phyloP scores from a whole-genome alignment of 2,888 invertebrate genomes.

The Lathronympha strigana region DNA sequence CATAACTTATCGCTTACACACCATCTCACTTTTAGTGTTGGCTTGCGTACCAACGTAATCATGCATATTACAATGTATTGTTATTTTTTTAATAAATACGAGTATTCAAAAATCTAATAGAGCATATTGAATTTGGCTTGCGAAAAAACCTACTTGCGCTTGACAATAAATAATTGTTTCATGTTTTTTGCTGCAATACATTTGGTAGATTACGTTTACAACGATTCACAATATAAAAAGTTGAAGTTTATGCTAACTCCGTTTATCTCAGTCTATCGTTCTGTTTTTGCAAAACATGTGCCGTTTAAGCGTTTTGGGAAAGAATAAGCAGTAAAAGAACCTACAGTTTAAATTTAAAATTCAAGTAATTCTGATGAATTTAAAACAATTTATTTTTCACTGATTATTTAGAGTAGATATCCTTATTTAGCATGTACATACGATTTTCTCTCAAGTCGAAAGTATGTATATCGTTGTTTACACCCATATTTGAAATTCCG shows the following conservation, averaged over 20 bases:
- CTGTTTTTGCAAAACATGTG: conserved; percentile 22
- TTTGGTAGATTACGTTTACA: conserved; percentile 10
- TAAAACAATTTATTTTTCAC: not conserved
- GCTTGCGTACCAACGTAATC: too few species aligned
- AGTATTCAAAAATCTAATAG: too few species aligned
- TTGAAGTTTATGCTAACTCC: conserved; percentile 17
- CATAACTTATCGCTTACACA: not conserved
- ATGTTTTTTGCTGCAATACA: conserved; percentile 12
- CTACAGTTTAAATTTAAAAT: not conserved
- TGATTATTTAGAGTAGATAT: not conserved
- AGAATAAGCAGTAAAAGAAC: not conserved
- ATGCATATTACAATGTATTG: too few species aligned
- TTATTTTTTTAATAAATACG: too few species aligned
- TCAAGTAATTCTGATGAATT: not conserved
- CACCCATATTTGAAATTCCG: conserved; percentile 9
- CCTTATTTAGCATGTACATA: not conserved
- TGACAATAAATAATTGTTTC: not conserved
- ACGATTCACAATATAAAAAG: conserved; percentile 5
- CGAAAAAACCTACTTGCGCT: too few species aligned
- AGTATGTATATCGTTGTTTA: conserved; percentile 24
- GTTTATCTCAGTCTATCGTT: not conserved
- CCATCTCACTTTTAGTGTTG: not conserved
- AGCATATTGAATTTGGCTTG: too few species aligned
- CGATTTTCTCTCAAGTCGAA: conserved; percentile 8
- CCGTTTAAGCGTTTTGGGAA: not conserved